Evolutionary conservation across 2,113 vertebrate species (phyloP).

Genomic region (Maccullochella peelii): DNA sequence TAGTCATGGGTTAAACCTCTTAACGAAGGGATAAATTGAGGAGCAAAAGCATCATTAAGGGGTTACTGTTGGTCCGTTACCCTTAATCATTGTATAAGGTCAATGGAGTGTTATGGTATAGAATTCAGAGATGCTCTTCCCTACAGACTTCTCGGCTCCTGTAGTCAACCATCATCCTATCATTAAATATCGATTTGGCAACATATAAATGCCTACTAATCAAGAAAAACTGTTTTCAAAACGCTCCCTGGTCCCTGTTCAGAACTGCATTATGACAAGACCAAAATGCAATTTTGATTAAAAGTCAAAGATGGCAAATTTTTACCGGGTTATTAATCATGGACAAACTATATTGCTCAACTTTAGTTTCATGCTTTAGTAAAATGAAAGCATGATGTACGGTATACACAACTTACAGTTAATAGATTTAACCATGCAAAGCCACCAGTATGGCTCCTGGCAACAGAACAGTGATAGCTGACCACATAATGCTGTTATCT

Average conservation of each 20-base stretch:
- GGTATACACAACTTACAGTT: background rate
- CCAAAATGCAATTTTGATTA: background rate
- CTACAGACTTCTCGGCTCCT: background rate
- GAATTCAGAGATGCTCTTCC: background rate
- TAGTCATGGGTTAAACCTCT: conserved; percentile 25
- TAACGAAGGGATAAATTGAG: conserved; percentile 16
- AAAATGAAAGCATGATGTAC: background rate
- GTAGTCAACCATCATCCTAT: background rate
- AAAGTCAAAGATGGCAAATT: background rate
- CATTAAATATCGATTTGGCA: background rate
- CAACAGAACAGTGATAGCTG: background rate
- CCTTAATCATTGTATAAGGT: background rate
- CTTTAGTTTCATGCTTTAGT: background rate
- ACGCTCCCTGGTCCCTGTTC: background rate
- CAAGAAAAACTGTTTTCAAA: background rate
- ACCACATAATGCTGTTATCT: background rate
- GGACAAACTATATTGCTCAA: background rate
- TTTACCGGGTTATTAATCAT: background rate
- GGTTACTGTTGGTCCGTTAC: conserved; percentile 2
- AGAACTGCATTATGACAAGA: background rate
- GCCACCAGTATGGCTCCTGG: background rate
- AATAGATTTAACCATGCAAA: background rate
- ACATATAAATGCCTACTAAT: background rate
- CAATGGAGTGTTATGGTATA: too few species aligned
- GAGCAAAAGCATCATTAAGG: conserved; percentile 4